A percentile compares a stretch with the other conserved stretches of the same genome.
Conservation (phyloP, 2,797 vertebrate species). For the Acipenser transmontanus region DNA sequence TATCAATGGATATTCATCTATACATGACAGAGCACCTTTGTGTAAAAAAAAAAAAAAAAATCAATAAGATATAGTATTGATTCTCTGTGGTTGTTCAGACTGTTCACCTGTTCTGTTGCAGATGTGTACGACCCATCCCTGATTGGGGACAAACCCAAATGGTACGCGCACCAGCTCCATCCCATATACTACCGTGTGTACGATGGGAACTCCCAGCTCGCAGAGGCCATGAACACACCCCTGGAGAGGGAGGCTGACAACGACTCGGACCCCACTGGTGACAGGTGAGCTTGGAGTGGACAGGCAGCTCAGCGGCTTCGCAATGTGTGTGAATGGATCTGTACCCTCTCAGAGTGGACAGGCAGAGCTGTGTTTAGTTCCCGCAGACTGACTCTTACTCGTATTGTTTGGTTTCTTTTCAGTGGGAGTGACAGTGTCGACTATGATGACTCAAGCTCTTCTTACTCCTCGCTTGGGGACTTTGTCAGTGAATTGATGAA, state of each 20-base stretch:
- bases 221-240: slow-evolving; percentile 79
- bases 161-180: slow-evolving; percentile 96
- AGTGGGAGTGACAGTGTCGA: slow-evolving; percentile 93
- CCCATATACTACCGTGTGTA: slow-evolving; percentile 93
- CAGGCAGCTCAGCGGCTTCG: neutral
- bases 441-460: slow-evolving; percentile 93
- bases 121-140: slow-evolving; percentile 93
- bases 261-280: slow-evolving; percentile 84
- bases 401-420: slow-evolving; percentile 12
- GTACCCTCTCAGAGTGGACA: neutral
- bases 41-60: too few relatives aligned
- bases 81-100: neutral
- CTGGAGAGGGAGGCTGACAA: slow-evolving; percentile 73
- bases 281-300: slow-evolving; percentile 63
- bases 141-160: slow-evolving; percentile 96
- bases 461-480: slow-evolving; percentile 95
- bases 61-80: slow-evolving; percentile 7
- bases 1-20: too few relatives aligned
- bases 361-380: too few relatives aligned
- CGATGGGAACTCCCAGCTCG: slow-evolving; percentile 84
- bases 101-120: slow-evolving; percentile 32
- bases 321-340: neutral
- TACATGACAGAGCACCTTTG: too few relatives aligned
- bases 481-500: slow-evolving; percentile 99
- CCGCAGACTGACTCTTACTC: neutral